These are phyloP conservation scores for Agelastica alni DNA, from an alignment of 2,888 invertebrate species.

Conservation along the genomic window DNA sequence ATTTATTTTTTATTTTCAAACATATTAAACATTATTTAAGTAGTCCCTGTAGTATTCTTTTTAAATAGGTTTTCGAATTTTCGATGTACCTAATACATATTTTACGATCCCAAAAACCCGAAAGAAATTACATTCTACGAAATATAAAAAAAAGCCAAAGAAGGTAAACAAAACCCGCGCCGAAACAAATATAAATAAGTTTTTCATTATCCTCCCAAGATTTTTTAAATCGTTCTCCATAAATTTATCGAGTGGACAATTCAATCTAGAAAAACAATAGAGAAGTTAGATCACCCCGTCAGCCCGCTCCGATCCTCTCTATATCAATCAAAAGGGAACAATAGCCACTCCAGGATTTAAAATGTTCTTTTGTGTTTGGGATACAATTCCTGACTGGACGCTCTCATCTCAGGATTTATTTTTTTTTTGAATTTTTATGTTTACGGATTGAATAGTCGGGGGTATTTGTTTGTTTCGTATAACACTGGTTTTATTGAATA, in stretches of 20 bases:
- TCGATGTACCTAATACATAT: no score
- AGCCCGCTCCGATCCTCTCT: slow-evolving; percentile 18
- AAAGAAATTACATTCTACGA: no score
- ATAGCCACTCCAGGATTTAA: slow-evolving; percentile 17
- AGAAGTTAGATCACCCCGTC: slow-evolving; percentile 15
- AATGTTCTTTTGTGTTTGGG: slow-evolving; percentile 29
- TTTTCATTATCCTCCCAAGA: background rate
- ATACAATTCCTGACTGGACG: slow-evolving; percentile 20
- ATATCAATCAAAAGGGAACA: slow-evolving; percentile 26
- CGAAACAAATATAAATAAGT: slow-evolving; percentile 7
- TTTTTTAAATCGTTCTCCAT: slow-evolving; percentile 12
- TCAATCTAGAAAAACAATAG: slow-evolving; percentile 23
- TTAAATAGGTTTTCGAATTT: no score
- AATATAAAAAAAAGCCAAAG: no score
- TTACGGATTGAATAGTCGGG: slow-evolving; percentile 7
- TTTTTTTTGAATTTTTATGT: slow-evolving; percentile 11
- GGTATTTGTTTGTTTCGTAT: slow-evolving; percentile 1
- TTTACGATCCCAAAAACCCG: no score
- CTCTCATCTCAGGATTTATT: slow-evolving; percentile 16
- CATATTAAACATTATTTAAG: no score
- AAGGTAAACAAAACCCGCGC: no score
- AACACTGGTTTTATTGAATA: slow-evolving; percentile 3
- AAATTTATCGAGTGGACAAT: slow-evolving; percentile 21
- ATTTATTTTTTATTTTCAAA: no score
- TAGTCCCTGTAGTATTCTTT: no score